A percentile compares a stretch with the other conserved stretches of the same genome.
Evolutionary conservation across 2,113 vertebrate species (phyloP).

Genomic region (Ornithorhynchus anatinus): DNA sequence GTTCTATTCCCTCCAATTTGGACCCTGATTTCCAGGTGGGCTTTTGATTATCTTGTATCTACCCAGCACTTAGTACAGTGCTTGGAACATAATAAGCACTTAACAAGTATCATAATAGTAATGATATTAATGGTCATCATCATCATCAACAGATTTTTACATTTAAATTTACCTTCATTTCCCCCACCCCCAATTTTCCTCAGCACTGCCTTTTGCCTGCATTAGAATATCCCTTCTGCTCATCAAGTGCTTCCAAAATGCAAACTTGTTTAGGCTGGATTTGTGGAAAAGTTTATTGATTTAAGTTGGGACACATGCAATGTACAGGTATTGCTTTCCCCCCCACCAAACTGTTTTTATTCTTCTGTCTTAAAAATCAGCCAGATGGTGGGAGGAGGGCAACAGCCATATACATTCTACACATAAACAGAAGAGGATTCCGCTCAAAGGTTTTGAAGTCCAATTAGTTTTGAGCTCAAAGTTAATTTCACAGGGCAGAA

Average conservation of each 20-base stretch:
- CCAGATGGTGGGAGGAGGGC: conserved; percentile 33
- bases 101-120: too few relatives aligned
- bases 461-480: conserved; percentile 64
- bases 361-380: conserved; percentile 57
- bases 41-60: too few relatives aligned
- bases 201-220: conserved; percentile 50
- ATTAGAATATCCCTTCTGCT: conserved; percentile 47
- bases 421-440: conserved; percentile 39
- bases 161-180: conserved; percentile 55
- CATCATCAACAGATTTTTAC: too few relatives aligned
- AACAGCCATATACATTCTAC: conserved; percentile 13
- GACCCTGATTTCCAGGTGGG: too few relatives aligned
- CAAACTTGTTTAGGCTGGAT: conserved; percentile 46
- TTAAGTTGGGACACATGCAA: conserved; percentile 54
- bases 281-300: conserved; percentile 65
- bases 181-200: conserved; percentile 25
- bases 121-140: too few relatives aligned
- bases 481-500: conserved; percentile 69
- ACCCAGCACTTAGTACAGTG: too few relatives aligned
- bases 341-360: conserved; percentile 30
- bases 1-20: too few relatives aligned
- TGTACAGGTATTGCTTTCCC: conserved; percentile 34
- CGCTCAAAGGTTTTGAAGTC: conserved; percentile 54
- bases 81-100: too few relatives aligned
- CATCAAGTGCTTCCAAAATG: conserved; percentile 58